A percentile compares a stretch with the other conserved stretches of the same genome.
Conservation (phyloP, 1,140 invertebrate genomes). For the Meloidogyne floridensis region DNA sequence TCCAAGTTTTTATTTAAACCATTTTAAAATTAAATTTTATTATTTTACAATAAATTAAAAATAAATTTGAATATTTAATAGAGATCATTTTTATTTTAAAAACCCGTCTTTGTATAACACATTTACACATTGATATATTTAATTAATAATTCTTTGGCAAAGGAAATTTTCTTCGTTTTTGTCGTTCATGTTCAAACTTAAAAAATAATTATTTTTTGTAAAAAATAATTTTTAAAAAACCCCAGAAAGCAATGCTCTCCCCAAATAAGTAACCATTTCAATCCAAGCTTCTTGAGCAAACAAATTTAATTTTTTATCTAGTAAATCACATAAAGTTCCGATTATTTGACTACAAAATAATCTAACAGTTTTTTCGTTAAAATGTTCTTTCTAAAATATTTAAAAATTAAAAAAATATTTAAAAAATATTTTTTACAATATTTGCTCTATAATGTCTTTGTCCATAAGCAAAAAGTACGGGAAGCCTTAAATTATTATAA, state of each 20-base stretch:
- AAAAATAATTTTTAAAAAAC: not conserved
- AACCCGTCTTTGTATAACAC: not conserved
- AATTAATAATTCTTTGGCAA: not conserved
- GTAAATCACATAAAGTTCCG: conserved; percentile 29
- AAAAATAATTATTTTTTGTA: not conserved
- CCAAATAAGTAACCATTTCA: conserved; percentile 30
- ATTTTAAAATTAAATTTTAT: no score
- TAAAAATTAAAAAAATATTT: conserved; percentile 6
- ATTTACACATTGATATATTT: no score
- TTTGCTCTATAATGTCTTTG: conserved; percentile 28
- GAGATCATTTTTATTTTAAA: not conserved
- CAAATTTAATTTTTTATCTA: conserved; percentile 21
- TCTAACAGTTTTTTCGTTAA: conserved; percentile 28
- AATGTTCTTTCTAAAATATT: conserved; percentile 10
- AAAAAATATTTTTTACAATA: conserved; percentile 18
- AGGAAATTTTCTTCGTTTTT: conserved; percentile 8
- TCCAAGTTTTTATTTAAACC: no score
- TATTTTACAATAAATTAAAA: no score
- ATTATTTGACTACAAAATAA: conserved; percentile 33
- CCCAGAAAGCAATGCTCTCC: conserved; percentile 21
- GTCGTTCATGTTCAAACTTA: conserved; percentile 29
- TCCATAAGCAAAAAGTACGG: conserved; percentile 27
- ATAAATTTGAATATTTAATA: conserved; percentile 10
- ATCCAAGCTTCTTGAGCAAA: conserved; percentile 26
- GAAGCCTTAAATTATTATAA: conserved; percentile 10